A percentile compares a stretch with the other conserved stretches of the same genome.
Evolutionary conservation across 2,888 invertebrate genomes (phyloP).

Genomic region (Alloscopus bannaensis): DNA sequence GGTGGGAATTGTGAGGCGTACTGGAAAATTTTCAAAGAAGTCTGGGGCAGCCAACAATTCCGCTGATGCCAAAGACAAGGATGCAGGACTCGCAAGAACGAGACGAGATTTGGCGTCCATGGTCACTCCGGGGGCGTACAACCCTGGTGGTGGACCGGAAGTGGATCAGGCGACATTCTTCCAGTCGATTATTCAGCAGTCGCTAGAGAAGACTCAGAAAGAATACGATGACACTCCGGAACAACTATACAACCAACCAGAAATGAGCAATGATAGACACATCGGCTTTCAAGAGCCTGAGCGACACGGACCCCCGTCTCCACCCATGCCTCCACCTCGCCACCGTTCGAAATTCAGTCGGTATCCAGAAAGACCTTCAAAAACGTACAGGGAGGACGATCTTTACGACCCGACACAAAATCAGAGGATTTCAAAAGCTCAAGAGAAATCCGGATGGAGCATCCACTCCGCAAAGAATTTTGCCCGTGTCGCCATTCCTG

Average conservation of each 20-base stretch:
- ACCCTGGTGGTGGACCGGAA: constrained; percentile 52
- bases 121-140: constrained; percentile 35
- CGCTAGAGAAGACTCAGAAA: constrained; percentile 72
- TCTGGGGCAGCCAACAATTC: constrained; percentile 15
- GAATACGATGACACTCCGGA: constrained; percentile 62
- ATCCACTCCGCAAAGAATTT: constrained; percentile 70
- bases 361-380: constrained; percentile 37
- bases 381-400: constrained; percentile 49
- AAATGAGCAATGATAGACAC: constrained; percentile 13
- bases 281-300: constrained; percentile 37
- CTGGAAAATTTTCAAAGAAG: constrained; percentile 66
- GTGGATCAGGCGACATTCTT: constrained; percentile 72
- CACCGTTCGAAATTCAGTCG: constrained; percentile 44
- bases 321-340: constrained; percentile 34
- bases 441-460: constrained; percentile 64
- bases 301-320: constrained; percentile 29
- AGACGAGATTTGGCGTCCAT: constrained; percentile 55
- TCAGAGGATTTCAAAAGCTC: constrained; percentile 60
- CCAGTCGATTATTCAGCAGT: constrained; percentile 73
- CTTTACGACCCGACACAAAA: constrained; percentile 35
- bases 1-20: constrained; percentile 70
- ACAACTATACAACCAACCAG: constrained; percentile 19
- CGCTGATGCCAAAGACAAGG: constrained; percentile 28
- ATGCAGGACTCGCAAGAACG: constrained; percentile 14
- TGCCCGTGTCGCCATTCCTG: constrained; percentile 81